A percentile compares a stretch with the other conserved stretches of the same genome.
phyloP scores from a whole-genome alignment of 2,797 vertebrate species.

The Pseudotriccus pelzelni region DNA sequence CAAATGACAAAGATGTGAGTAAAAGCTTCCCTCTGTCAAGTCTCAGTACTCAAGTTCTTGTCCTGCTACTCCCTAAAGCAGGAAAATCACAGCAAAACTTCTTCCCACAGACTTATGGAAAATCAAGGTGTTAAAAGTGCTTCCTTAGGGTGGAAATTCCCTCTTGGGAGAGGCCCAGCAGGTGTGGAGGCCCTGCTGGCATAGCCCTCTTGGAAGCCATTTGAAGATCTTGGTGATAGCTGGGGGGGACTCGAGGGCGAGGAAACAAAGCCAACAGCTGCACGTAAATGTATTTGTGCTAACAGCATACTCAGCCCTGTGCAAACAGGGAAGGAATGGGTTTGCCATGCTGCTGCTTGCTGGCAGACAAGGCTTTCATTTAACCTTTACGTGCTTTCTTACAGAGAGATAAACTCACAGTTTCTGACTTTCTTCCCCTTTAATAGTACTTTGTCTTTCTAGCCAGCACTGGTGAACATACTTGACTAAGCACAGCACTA shows the following conservation, averaged over 20 bases:
- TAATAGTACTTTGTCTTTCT: background rate
- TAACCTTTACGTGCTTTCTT: background rate
- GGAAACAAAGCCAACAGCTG: background rate
- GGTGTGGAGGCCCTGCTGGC: background rate
- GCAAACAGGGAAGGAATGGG: background rate
- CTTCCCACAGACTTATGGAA: background rate
- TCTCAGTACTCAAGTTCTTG: background rate
- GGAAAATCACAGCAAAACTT: background rate
- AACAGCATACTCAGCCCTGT: background rate
- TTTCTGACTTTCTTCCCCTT: background rate
- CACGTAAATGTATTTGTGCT: background rate
- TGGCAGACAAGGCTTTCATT: background rate
- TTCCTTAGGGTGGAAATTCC: background rate
- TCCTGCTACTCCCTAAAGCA: background rate
- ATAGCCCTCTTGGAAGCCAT: background rate
- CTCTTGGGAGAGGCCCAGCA: background rate
- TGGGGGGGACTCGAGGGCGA: fast-evolving
- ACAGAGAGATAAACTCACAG: background rate
- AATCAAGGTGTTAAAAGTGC: background rate
- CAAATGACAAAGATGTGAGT: background rate
- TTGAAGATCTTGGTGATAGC: background rate
- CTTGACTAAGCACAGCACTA: background rate
- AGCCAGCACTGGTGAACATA: background rate
- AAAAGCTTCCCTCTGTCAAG: background rate
- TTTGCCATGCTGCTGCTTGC: background rate